phyloP scores from a whole-genome alignment of 2,888 invertebrate genomes.

The Lasioglossum calceatum region DNA sequence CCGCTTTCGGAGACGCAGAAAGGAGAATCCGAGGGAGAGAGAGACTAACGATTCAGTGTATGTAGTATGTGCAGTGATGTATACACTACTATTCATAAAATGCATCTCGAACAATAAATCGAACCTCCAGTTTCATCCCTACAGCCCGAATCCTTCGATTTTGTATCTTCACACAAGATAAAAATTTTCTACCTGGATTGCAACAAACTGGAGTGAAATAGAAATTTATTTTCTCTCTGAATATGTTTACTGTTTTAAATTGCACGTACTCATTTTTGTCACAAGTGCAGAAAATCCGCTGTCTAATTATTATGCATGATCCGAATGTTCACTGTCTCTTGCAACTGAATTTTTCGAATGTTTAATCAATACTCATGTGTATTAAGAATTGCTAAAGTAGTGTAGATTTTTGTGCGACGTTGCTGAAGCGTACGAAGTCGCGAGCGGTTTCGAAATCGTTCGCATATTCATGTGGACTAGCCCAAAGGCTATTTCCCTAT shows the following conservation, averaged over 20 bases:
- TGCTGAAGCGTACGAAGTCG: background rate
- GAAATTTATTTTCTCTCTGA: no score
- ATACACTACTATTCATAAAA: background rate
- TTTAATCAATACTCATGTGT: background rate
- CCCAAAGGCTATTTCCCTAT: constrained; percentile 56
- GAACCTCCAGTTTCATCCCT: no score
- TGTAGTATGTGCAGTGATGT: background rate
- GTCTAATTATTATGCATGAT: no score
- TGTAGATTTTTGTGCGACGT: background rate
- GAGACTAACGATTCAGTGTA: background rate
- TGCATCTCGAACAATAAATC: no score
- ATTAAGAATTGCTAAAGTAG: background rate
- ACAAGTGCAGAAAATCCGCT: no score
- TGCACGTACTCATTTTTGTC: no score
- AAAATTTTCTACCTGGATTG: no score
- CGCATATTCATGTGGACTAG: constrained; percentile 41
- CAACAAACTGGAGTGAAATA: no score
- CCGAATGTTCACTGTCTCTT: background rate
- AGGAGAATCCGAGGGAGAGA: constrained; percentile 16
- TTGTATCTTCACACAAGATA: no score
- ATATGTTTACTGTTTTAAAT: no score
- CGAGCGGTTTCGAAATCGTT: constrained; percentile 38
- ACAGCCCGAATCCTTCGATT: no score
- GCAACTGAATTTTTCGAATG: background rate
- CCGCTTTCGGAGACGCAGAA: constrained; percentile 19